Conservation (phyloP, 1,140 invertebrate species). For the Drosophila pseudoobscura region DNA sequence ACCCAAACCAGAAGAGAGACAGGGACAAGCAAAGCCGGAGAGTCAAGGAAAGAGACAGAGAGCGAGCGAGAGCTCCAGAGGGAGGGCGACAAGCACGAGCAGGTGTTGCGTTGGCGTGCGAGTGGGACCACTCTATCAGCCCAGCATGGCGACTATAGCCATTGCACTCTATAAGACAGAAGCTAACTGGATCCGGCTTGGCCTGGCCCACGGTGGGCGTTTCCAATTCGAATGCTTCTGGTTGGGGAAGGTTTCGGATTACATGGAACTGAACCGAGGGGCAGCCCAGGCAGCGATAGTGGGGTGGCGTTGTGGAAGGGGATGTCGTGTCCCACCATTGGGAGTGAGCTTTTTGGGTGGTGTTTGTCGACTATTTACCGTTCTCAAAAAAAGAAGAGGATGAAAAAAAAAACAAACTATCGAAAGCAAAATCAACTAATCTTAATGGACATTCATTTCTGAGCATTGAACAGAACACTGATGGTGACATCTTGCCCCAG, state of each 20-base stretch:
- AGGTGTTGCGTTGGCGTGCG: slow-evolving; percentile 50
- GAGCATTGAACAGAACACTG: slow-evolving; percentile 42
- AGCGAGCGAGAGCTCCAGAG: slow-evolving; percentile 11
- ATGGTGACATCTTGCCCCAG: slow-evolving; percentile 54
- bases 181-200: background rate
- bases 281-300: background rate
- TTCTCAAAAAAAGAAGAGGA: slow-evolving; percentile 44
- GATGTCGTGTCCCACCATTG: background rate
- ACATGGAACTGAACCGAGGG: slow-evolving; percentile 43
- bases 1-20: slow-evolving; percentile 6
- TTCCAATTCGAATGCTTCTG: slow-evolving; percentile 75
- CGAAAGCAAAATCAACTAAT: slow-evolving; percentile 78
- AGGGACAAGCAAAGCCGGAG: slow-evolving; percentile 6
- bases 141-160: slow-evolving; percentile 12
- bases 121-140: slow-evolving; percentile 49
- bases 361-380: slow-evolving; percentile 68
- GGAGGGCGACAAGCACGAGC: slow-evolving; percentile 28
- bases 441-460: slow-evolving; percentile 74
- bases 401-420: slow-evolving; percentile 59
- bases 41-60: slow-evolving; percentile 10
- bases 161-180: slow-evolving; percentile 19
- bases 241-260: slow-evolving; percentile 61
- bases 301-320: background rate
- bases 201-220: slow-evolving; percentile 52
- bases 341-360: slow-evolving; percentile 42